These are phyloP conservation scores for Frankliniella intonsa DNA, from an alignment of 2,888 invertebrate genomes.

Conservation along the genomic window DNA sequence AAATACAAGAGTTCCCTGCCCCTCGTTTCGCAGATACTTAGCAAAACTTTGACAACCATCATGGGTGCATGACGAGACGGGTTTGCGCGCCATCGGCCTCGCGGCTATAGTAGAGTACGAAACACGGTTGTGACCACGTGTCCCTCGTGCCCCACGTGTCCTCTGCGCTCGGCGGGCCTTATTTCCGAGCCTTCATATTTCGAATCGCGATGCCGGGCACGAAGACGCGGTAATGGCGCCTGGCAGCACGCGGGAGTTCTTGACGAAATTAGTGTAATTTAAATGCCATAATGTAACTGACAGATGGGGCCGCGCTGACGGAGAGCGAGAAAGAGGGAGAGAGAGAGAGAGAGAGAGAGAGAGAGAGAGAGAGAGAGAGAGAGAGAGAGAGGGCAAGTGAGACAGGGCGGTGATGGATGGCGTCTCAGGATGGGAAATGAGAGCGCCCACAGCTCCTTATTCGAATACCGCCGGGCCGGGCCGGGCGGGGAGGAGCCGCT, in stretches of 20 bases:
- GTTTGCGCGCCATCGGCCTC: no score
- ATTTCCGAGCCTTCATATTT: no score
- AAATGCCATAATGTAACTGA: slow-evolving; percentile 27
- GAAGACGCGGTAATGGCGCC: not conserved
- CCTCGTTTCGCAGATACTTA: no score
- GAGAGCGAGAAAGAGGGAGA: not conserved
- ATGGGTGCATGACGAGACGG: no score
- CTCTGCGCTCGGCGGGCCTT: no score
- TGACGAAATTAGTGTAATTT: slow-evolving; percentile 22
- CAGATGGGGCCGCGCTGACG: not conserved
- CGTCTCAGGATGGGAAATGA: slow-evolving; percentile 8
- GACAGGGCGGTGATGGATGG: slow-evolving; percentile 8
- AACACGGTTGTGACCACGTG: no score
- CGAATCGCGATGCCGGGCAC: not conserved
- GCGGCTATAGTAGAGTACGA: no score
- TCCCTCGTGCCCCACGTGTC: no score
- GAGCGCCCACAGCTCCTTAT: not conserved
- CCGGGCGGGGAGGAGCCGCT: no score
- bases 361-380: not conserved
- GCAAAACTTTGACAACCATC: no score
- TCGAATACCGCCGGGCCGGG: no score
- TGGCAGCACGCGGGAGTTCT: not conserved
- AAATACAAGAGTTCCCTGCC: no score
- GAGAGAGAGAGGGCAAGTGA: not conserved
- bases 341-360: not conserved